Evolutionary conservation across 2,113 vertebrate species (phyloP).

Genomic region (Zosterops lateralis): DNA sequence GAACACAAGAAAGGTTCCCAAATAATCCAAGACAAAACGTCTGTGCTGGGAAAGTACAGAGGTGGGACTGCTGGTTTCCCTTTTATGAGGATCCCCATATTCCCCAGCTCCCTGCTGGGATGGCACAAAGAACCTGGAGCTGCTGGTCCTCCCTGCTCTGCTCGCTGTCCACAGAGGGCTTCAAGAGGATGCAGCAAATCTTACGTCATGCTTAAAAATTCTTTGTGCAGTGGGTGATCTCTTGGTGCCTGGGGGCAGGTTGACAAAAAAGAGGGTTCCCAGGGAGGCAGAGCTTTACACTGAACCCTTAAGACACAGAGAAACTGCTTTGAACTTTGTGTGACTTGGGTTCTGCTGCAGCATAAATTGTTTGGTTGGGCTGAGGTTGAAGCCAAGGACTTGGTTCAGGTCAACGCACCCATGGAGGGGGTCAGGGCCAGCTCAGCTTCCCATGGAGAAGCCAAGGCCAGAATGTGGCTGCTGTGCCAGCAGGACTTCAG

Average conservation of each 20-base stretch:
- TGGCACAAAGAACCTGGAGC: background rate
- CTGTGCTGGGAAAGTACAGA: slow-evolving; percentile 28
- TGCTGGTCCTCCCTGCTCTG: slow-evolving; percentile 26
- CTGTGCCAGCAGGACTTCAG: background rate
- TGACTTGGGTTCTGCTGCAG: background rate
- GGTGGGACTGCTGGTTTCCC: slow-evolving; percentile 20
- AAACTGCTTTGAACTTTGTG: background rate
- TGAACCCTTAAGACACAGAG: background rate
- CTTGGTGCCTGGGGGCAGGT: background rate
- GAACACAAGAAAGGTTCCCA: slow-evolving; percentile 29
- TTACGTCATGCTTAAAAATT: background rate
- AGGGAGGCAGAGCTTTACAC: background rate
- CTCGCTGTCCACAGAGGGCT: background rate
- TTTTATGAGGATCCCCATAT: slow-evolving; percentile 28
- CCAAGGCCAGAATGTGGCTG: accelerated
- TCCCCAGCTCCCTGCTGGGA: background rate
- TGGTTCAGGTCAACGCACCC: background rate
- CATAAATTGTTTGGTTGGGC: background rate
- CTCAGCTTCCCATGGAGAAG: background rate
- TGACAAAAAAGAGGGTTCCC: background rate
- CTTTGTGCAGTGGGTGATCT: background rate
- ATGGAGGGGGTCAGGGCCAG: background rate
- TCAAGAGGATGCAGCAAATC: background rate
- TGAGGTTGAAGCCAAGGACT: background rate
- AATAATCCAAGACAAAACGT: slow-evolving; percentile 39